Conservation (phyloP, 2,888 invertebrate genomes). For the Caenorhabditis sp. region DNA sequence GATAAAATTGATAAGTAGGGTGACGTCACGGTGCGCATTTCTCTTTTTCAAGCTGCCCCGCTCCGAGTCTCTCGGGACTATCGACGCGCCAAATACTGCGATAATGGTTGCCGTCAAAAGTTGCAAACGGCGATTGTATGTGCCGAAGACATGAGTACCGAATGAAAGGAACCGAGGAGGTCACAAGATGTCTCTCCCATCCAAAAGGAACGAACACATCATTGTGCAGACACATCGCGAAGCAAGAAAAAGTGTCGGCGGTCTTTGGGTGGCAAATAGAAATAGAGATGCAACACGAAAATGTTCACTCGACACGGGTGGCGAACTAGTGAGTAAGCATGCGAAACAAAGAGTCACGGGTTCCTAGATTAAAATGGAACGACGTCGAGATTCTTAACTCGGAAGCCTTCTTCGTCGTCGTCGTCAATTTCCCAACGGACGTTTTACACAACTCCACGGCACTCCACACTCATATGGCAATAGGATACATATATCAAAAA, state of each 20-base stretch:
- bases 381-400: slow-evolving; percentile 34
- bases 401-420: slow-evolving; percentile 64
- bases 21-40: slow-evolving; percentile 45
- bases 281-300: background rate
- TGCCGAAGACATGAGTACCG: no score
- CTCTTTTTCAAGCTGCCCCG: slow-evolving; percentile 35
- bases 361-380: slow-evolving; percentile 53
- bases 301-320: no score
- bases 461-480: slow-evolving; percentile 20
- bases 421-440: slow-evolving; percentile 61
- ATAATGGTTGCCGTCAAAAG: slow-evolving; percentile 25
- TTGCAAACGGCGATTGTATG: background rate
- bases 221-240: no score
- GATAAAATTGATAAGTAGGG: slow-evolving; percentile 44
- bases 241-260: background rate
- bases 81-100: slow-evolving; percentile 26
- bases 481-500: slow-evolving; percentile 47
- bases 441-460: slow-evolving; percentile 24
- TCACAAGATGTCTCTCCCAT: no score
- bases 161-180: no score
- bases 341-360: slow-evolving; percentile 15
- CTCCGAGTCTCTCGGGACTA: slow-evolving; percentile 28
- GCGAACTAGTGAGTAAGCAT: background rate
- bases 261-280: background rate
- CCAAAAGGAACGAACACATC: no score